phyloP scores from a whole-genome alignment of 2,113 vertebrate species.

The Malurus elegans region DNA sequence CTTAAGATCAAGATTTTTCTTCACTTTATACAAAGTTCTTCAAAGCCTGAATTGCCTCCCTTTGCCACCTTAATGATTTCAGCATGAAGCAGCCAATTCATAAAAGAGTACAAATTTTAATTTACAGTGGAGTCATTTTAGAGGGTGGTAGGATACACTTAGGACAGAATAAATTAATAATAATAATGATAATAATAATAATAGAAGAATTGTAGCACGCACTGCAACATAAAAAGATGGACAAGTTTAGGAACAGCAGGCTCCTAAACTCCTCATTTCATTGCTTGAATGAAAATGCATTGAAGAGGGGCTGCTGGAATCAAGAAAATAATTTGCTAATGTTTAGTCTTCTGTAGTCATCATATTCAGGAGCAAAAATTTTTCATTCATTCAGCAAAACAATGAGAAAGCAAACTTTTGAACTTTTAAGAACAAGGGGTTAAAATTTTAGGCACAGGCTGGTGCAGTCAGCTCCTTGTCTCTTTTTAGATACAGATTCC shows the following conservation, averaged over 20 bases:
- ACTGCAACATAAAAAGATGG: background rate
- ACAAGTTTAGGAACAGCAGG: background rate
- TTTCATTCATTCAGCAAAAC: background rate
- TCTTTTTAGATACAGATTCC: rapidly evolving
- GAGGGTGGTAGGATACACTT: background rate
- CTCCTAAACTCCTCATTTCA: background rate
- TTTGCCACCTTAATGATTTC: background rate
- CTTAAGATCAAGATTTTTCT: background rate
- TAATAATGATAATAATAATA: background rate
- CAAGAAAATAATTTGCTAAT: background rate
- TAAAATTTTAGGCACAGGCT: background rate
- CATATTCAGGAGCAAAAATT: background rate
- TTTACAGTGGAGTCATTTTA: background rate
- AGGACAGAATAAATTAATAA: background rate
- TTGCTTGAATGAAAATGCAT: background rate
- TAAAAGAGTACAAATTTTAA: background rate
- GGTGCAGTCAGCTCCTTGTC: background rate
- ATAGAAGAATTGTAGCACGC: background rate
- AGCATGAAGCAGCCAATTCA: background rate
- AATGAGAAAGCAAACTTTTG: background rate
- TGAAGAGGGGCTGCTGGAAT: background rate
- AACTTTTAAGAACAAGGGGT: background rate
- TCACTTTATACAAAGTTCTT: background rate
- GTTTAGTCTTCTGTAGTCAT: background rate
- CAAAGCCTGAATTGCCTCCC: background rate